Conservation (phyloP, 2,113 vertebrate species). For the Pomatostomus ruficeps region DNA sequence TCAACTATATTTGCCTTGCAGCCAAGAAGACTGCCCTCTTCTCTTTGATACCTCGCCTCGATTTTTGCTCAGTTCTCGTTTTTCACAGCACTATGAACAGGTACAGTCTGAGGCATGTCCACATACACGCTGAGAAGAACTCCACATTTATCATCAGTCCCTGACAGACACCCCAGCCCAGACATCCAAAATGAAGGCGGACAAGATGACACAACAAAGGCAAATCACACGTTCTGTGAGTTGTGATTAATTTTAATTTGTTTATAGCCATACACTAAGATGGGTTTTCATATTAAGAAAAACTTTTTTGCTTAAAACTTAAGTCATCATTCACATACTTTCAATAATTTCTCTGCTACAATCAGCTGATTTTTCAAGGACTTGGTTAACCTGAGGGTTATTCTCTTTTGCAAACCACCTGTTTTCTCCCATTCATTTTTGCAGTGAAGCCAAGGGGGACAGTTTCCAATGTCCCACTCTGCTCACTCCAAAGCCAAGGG, state of each 20-base stretch:
- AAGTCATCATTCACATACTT: constrained; percentile 25
- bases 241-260: constrained; percentile 70
- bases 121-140: background rate
- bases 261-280: constrained; percentile 69
- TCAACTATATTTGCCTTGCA: background rate
- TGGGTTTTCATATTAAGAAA: constrained; percentile 42
- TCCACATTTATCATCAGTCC: background rate
- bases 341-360: background rate
- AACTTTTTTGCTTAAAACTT: constrained; percentile 5
- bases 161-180: background rate
- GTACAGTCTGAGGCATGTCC: background rate
- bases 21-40: background rate
- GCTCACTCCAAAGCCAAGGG: background rate
- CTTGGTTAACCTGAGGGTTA: background rate
- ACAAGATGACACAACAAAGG: constrained; percentile 42
- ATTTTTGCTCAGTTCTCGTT: background rate
- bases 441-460: background rate
- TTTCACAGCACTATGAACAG: background rate
- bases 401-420: background rate
- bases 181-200: background rate
- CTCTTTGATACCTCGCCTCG: accelerated
- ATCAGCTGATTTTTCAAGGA: constrained; percentile 19
- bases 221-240: constrained; percentile 41
- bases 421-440: background rate
- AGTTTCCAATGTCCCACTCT: background rate